Conservation (phyloP, 2,113 vertebrate species). For the Oncorhynchus mykiss region DNA sequence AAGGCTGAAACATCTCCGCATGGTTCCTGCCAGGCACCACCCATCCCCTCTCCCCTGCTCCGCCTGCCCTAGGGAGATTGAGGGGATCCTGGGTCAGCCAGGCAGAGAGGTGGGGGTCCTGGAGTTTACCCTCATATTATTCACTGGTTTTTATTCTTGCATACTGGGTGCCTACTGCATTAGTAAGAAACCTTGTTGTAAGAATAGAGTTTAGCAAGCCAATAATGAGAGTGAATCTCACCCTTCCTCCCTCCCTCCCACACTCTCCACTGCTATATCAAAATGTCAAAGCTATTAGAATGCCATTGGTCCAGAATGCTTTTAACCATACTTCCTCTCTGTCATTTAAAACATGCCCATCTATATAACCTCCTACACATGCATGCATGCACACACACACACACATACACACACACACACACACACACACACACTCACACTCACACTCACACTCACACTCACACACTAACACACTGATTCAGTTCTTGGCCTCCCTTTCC, state of each 20-base stretch:
- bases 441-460: not conserved
- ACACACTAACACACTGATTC: not conserved
- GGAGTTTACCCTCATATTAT: not conserved
- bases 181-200: too few species aligned
- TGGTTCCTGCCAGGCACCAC: constrained; percentile 63
- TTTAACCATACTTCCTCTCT: constrained; percentile 36
- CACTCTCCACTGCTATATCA: constrained; percentile 42
- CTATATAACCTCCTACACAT: not conserved
- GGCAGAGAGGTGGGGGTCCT: constrained; percentile 7
- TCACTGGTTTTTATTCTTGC: too few species aligned
- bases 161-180: too few species aligned
- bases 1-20: constrained; percentile 60
- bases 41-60: constrained; percentile 18
- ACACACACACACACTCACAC: constrained; percentile 23
- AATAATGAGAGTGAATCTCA: constrained; percentile 26
- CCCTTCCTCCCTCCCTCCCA: constrained; percentile 6
- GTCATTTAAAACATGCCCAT: constrained; percentile 33
- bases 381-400: not conserved
- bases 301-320: constrained; percentile 27
- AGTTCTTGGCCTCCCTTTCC: not conserved
- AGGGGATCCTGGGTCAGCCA: constrained; percentile 26
- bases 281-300: constrained; percentile 64
- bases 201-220: too few species aligned
- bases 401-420: constrained; percentile 25
- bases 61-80: constrained; percentile 46